Evolutionary conservation across 2,888 invertebrate species (phyloP).

Genomic region (Ashinkailepas kermadecensis): DNA sequence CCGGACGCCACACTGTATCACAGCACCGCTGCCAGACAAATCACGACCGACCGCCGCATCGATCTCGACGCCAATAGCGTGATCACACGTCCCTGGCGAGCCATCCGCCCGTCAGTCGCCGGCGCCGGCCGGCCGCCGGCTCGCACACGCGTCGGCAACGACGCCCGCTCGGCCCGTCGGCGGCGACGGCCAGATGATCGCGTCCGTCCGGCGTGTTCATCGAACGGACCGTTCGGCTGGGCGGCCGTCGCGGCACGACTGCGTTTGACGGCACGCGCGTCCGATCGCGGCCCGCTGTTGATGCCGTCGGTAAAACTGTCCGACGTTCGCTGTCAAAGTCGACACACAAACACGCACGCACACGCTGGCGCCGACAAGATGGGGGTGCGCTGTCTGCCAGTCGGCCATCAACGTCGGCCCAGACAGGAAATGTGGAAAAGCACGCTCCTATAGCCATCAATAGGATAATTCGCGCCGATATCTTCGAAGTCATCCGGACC

Average conservation of each 20-base stretch:
- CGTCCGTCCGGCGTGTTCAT: too few relatives aligned
- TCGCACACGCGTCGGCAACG: too few relatives aligned
- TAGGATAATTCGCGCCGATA: conserved; percentile 6
- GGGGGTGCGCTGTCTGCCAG: background rate
- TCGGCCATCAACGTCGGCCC: background rate
- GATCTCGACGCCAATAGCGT: background rate
- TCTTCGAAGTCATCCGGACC: background rate
- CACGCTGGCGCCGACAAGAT: background rate
- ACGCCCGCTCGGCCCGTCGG: too few relatives aligned
- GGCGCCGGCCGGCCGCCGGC: too few relatives aligned
- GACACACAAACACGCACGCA: background rate
- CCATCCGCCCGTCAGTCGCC: background rate
- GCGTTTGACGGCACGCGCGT: background rate
- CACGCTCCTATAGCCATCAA: conserved; percentile 1
- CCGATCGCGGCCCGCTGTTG: background rate
- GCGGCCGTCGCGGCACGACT: background rate
- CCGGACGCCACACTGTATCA: background rate
- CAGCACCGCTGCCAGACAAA: too few relatives aligned
- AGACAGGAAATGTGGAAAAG: background rate
- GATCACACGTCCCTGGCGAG: background rate
- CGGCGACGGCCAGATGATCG: too few relatives aligned
- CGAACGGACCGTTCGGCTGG: too few relatives aligned
- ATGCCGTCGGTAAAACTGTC: background rate
- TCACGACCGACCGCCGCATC: background rate
- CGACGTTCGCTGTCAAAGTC: background rate